Evolutionary conservation across 2,888 invertebrate species (phyloP).

Genomic region (Ypsolopha scabrella): DNA sequence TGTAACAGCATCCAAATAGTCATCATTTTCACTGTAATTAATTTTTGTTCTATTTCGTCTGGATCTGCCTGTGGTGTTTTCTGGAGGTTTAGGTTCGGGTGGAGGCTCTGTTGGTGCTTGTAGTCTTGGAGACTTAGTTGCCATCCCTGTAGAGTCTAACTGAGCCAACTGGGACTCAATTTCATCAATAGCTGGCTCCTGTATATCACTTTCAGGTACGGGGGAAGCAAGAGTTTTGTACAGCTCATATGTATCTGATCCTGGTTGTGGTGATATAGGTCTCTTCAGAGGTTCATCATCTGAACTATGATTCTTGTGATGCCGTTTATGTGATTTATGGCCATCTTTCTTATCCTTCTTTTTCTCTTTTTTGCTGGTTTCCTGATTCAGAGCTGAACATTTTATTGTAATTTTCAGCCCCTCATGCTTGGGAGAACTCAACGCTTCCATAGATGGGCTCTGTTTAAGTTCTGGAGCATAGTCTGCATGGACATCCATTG

Average conservation of each 20-base stretch:
- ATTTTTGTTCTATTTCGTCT: constrained; percentile 60
- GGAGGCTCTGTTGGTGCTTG: constrained; percentile 44
- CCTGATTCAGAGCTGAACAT: constrained; percentile 49
- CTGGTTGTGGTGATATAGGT: constrained; percentile 61
- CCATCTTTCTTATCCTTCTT: constrained; percentile 63
- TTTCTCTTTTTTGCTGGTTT: constrained; percentile 47
- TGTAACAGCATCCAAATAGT: constrained; percentile 61
- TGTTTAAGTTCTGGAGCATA: constrained; percentile 50
- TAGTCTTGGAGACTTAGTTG: constrained; percentile 34
- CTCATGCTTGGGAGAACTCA: constrained; percentile 63
- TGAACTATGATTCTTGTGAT: constrained; percentile 40
- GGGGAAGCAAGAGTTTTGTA: constrained; percentile 67
- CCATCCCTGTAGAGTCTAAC: constrained; percentile 35
- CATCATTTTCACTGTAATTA: constrained; percentile 70
- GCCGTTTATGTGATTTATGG: constrained; percentile 62
- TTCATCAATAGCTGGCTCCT: constrained; percentile 32
- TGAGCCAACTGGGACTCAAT: constrained; percentile 49
- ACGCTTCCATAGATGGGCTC: constrained; percentile 52
- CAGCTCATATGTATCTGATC: constrained; percentile 60
- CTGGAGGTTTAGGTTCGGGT: constrained; percentile 58
- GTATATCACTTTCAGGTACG: constrained; percentile 31
- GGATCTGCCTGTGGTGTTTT: constrained; percentile 41
- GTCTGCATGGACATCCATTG: constrained; percentile 57
- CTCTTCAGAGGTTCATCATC: constrained; percentile 44
- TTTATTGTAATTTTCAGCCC: constrained; percentile 65